A percentile compares a stretch with the other conserved stretches of the same genome.
phyloP scores from a whole-genome alignment of 1,140 invertebrate species.

The Leptestheria dahalacensis region DNA sequence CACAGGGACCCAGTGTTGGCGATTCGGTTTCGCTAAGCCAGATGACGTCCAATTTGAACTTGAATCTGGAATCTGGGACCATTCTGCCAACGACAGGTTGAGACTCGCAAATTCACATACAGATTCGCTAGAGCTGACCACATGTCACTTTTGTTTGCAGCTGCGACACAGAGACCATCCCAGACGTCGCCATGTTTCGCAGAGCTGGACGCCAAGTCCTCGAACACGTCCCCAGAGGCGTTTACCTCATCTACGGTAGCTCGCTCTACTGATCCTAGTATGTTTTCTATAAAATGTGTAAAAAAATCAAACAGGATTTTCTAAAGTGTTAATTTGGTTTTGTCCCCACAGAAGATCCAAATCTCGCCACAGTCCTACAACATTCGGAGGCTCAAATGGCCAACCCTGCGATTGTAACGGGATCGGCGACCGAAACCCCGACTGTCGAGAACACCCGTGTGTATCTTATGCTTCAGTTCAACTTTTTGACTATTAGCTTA shows the following conservation, averaged over 20 bases:
- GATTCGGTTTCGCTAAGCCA: not conserved
- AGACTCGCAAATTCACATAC: not conserved
- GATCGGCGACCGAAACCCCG: no score
- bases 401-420: no score
- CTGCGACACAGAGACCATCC: not conserved
- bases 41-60: not conserved
- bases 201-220: not conserved
- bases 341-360: not conserved
- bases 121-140: not conserved
- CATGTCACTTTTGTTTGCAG: not conserved
- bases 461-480: no score
- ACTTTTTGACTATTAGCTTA: no score
- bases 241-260: not conserved
- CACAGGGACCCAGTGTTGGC: not conserved
- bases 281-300: not conserved
- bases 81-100: not conserved
- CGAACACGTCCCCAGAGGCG: not conserved
- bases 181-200: not conserved
- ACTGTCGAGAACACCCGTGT: no score
- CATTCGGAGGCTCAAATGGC: no score
- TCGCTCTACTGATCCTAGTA: not conserved
- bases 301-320: not conserved
- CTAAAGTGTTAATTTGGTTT: not conserved
- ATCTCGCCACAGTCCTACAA: no score
- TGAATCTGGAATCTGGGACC: not conserved